A percentile compares a stretch with the other conserved stretches of the same genome.
Conservation (phyloP, 2,888 invertebrate species). For the Agonum fuliginosum region DNA sequence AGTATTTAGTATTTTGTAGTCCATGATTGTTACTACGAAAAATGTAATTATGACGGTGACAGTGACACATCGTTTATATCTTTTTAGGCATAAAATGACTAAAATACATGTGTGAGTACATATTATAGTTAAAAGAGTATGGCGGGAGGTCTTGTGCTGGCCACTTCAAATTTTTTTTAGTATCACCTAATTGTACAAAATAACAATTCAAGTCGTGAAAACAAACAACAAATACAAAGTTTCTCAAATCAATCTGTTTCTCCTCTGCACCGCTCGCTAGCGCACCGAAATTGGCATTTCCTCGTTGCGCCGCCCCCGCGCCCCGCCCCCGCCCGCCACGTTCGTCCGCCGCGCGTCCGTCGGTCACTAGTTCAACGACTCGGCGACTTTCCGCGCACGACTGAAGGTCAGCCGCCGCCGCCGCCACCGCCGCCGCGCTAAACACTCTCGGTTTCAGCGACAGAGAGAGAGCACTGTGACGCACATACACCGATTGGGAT, state of each 20-base stretch:
- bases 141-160: too few species aligned
- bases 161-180: too few species aligned
- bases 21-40: too few species aligned
- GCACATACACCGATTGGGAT: not conserved
- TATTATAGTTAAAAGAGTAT: too few species aligned
- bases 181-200: too few species aligned
- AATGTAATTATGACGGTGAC: too few species aligned
- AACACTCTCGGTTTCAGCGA: slow-evolving; percentile 41
- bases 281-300: slow-evolving; percentile 48
- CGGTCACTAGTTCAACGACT: slow-evolving; percentile 74
- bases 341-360: slow-evolving; percentile 59
- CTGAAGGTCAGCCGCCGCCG: slow-evolving; percentile 70
- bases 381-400: slow-evolving; percentile 72
- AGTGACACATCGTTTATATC: too few species aligned
- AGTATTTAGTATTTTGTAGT: too few species aligned
- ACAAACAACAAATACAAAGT: not conserved
- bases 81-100: too few species aligned
- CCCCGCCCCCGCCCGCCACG: slow-evolving; percentile 67
- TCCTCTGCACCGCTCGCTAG: not conserved
- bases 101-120: too few species aligned
- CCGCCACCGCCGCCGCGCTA: slow-evolving; percentile 54
- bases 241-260: not conserved
- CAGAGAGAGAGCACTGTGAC: not conserved
- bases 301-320: slow-evolving; percentile 8
- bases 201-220: too few species aligned